Percentiles rank a stretch among this genome's conserved stretches.
Evolutionary conservation across 2,888 invertebrate species (phyloP).

Genomic region (Brenthis ino): DNA sequence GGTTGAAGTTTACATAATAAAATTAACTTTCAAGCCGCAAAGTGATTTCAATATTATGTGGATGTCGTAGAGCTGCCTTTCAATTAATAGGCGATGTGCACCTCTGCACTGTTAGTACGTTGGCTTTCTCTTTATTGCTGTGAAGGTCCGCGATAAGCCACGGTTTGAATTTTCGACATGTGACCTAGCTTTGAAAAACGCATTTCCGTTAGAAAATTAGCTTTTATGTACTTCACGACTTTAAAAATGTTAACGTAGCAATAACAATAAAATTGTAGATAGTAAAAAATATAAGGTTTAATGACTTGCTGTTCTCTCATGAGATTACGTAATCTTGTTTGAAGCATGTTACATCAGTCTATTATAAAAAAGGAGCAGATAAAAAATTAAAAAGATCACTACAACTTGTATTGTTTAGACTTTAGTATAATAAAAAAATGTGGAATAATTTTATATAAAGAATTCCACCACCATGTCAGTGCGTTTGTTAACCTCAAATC

Average conservation of each 20-base stretch:
- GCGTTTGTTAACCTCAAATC: too few relatives aligned
- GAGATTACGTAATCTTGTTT: slow-evolving; percentile 22
- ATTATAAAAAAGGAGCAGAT: neutral
- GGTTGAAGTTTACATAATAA: slow-evolving; percentile 35
- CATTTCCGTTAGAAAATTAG: neutral
- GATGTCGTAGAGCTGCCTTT: slow-evolving; percentile 25
- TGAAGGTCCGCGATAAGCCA: slow-evolving; percentile 22
- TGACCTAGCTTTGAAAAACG: slow-evolving; percentile 5
- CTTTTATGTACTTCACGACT: neutral
- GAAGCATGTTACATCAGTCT: slow-evolving; percentile 15
- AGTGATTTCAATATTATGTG: slow-evolving; percentile 27
- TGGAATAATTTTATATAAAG: too few relatives aligned
- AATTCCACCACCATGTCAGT: too few relatives aligned
- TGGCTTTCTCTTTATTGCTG: slow-evolving; percentile 39
- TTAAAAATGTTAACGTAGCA: neutral
- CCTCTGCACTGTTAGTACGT: slow-evolving; percentile 36
- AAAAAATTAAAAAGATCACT: too few relatives aligned
- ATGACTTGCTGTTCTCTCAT: slow-evolving; percentile 29
- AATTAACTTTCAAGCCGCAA: slow-evolving; percentile 25
- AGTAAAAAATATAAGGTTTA: slow-evolving; percentile 9
- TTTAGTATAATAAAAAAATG: too few relatives aligned
- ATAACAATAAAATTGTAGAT: slow-evolving; percentile 11
- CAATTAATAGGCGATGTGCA: slow-evolving; percentile 21
- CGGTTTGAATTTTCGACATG: neutral
- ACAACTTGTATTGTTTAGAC: too few relatives aligned